Evolutionary conservation across 1,140 invertebrate species (phyloP), one percentile per base, ranked within the genome.

Genomic region (Aporrectodea caliginosa): DNA sequence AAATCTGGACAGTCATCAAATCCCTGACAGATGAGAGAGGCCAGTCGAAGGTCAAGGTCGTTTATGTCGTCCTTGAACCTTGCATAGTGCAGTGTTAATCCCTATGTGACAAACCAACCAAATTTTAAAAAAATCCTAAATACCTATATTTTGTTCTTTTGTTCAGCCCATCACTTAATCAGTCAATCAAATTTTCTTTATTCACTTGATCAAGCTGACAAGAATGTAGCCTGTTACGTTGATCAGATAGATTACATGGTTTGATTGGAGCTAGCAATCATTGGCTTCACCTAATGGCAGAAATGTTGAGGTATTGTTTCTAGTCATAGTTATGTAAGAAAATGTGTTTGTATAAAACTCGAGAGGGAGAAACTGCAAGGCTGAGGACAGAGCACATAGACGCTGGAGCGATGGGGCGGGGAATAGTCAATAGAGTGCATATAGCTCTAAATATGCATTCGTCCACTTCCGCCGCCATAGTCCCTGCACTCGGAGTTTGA

Each of bases 1-100:
- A 96, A 90, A 86, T 94, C 95, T 72, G 91, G 91, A 83, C 94
- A 96, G 86, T 97, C 95, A 86, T 97, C 95, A 86, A 97, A 97
- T 16, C 94, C 94, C 86, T 95, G 93, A 81, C 93, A 94, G 32
- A 97, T 90, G 81, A 97, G 95, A 1, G 95, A 93, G 0, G 94
- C 93, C 71, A 98, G 88, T 87, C 95, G 93, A 83, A 94, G 92
- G 86, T 98, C 95, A 83, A 97, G 92, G 85, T 96, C 94, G 1
- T 91, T 89, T 69, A 97, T 94, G 76, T 92, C 93, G 29, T 92
- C 90, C 85, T 93, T 91, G 87, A 98, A 97, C 35, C 91, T 90
- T 73, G 91, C 89, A 85, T 95, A 95, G 84, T 97, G 95, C 14
- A 90, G 88, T 78, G 92, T 89, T 85, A 98, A 98, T 43, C 92